These are phyloP conservation scores for Theocolax elegans DNA, from an alignment of 1,140 invertebrate species.

Conservation along the genomic window DNA sequence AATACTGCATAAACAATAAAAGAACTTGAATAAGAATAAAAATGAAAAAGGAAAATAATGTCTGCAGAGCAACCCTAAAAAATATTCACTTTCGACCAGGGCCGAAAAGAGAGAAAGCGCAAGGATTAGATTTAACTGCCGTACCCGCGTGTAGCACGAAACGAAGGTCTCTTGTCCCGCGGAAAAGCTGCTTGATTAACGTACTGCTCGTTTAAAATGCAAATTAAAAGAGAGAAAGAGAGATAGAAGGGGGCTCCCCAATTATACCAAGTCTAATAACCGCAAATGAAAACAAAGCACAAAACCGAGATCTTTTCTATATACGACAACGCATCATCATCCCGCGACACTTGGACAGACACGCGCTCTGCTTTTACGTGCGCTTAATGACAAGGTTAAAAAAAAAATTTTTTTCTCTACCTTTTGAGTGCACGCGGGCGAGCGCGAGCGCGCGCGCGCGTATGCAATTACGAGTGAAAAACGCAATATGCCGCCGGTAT, in stretches of 20 bases:
- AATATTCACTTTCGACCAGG: constrained; percentile 3
- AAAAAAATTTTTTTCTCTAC: no score
- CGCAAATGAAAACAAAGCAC: constrained; percentile 26
- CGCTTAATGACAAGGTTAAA: constrained; percentile 36
- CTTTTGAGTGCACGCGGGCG: no score
- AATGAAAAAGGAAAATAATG: no score
- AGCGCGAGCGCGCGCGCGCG: neutral
- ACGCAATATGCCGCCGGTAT: constrained; percentile 24
- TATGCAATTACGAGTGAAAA: constrained; percentile 58
- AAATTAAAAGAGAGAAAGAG: no score
- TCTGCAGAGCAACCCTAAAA: no score
- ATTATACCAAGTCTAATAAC: constrained; percentile 13
- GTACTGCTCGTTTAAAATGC: constrained; percentile 13
- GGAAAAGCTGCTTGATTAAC: neutral
- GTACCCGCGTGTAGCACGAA: neutral
- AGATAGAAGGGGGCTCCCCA: neutral
- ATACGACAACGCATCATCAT: neutral
- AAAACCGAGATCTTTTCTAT: no score
- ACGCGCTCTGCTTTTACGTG: neutral
- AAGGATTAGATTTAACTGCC: constrained; percentile 26
- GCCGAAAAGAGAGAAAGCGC: no score
- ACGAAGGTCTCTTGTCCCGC: neutral
- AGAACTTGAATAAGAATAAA: no score
- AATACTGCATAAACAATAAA: no score
- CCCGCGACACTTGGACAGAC: neutral